Evolutionary conservation across 2,797 vertebrate species (phyloP).

Genomic region (Macropus fuliginosus): DNA sequence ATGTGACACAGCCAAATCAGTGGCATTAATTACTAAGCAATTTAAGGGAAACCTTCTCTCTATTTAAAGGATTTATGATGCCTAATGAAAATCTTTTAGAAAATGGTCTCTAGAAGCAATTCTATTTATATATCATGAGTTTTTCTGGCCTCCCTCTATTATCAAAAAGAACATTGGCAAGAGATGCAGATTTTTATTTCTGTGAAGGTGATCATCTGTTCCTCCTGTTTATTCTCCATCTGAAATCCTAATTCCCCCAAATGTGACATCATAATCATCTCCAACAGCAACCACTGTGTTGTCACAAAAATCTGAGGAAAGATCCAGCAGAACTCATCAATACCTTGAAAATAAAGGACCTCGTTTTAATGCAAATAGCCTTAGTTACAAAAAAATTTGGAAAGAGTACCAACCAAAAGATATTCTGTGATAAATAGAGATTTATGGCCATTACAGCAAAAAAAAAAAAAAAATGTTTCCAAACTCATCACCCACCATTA

Average conservation of each 20-base stretch:
- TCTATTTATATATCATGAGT: conserved; percentile 47
- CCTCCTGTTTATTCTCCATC: conserved; percentile 31
- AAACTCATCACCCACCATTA: conserved; percentile 30
- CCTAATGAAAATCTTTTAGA: conserved; percentile 68
- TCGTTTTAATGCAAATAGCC: conserved; percentile 63
- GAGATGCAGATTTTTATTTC: conserved; percentile 52
- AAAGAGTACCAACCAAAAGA: conserved; percentile 41
- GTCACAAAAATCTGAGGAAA: conserved; percentile 77
- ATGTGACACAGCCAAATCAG: conserved; percentile 46
- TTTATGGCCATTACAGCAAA: conserved; percentile 36
- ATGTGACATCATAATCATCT: conserved; percentile 73
- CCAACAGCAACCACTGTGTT: conserved; percentile 68
- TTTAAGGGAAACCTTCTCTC: neutral
- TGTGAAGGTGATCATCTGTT: conserved; percentile 67
- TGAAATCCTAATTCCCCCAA: conserved; percentile 69
- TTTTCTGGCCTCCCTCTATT: conserved; percentile 46
- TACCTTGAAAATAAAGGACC: conserved; percentile 61
- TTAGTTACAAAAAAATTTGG: conserved; percentile 54
- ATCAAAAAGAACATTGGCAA: conserved; percentile 18
- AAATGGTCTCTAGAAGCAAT: conserved; percentile 59
- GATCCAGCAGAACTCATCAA: conserved; percentile 72
- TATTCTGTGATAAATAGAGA: conserved; percentile 67
- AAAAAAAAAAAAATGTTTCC: conserved; percentile 50
- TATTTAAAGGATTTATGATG: conserved; percentile 66
- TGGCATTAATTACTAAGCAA: conserved; percentile 57